Evolutionary conservation across 2,797 vertebrate genomes (phyloP).

Genomic region (Esox lucius): DNA sequence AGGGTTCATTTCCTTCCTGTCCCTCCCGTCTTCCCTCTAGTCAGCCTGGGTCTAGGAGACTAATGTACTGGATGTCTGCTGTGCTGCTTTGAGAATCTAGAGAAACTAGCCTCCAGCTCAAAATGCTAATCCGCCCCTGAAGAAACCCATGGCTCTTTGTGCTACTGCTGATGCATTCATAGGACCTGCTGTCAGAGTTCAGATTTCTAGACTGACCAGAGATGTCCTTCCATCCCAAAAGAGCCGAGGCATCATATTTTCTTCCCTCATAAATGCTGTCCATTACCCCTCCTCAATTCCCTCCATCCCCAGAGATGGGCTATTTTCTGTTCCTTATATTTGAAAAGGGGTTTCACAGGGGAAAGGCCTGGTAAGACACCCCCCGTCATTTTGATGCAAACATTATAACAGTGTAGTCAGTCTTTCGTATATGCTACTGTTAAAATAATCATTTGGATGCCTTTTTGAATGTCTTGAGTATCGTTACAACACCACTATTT

Average conservation of each 20-base stretch:
- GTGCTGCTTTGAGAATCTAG: slow-evolving; percentile 17
- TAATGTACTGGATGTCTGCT: background rate
- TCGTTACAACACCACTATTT: too few relatives aligned
- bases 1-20: too few relatives aligned
- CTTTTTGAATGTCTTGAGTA: too few relatives aligned
- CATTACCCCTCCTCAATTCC: slow-evolving; percentile 22
- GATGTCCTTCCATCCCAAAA: slow-evolving; percentile 41
- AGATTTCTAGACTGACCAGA: slow-evolving; percentile 45
- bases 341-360: too few relatives aligned
- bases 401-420: too few relatives aligned
- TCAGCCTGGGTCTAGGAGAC: slow-evolving; percentile 5
- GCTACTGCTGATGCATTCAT: slow-evolving; percentile 49
- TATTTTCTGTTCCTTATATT: background rate
- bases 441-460: too few relatives aligned
- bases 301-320: background rate
- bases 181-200: slow-evolving; percentile 57
- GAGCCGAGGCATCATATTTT: slow-evolving; percentile 16
- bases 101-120: background rate
- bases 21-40: background rate
- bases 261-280: slow-evolving; percentile 52
- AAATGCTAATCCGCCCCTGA: slow-evolving; percentile 20
- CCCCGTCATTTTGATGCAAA: too few relatives aligned
- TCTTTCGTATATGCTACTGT: too few relatives aligned
- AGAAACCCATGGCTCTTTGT: slow-evolving; percentile 30
- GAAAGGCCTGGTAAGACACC: too few relatives aligned